A percentile compares a stretch with the other conserved stretches of the same genome.
phyloP scores from a whole-genome alignment of 35 echinoderm and acorn worm genomes.

The Strongylocentrotus purpuratus region DNA sequence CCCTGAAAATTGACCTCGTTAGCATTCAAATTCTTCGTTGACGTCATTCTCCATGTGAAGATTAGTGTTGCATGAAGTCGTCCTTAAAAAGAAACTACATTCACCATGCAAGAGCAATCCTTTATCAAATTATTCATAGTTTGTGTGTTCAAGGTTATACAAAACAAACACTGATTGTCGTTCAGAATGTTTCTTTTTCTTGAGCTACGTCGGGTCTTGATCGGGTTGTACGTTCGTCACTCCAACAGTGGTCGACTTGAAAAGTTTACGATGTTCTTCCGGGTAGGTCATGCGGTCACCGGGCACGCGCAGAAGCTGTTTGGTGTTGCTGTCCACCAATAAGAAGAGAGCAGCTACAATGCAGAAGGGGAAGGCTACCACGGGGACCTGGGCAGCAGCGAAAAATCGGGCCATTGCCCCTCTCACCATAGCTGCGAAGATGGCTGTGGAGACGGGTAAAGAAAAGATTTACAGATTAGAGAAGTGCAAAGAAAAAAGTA shows the following conservation, averaged over 20 bases:
- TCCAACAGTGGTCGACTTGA: constrained; percentile 36
- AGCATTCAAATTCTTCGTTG: not conserved
- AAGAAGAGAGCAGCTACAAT: constrained; percentile 58
- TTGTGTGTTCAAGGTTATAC: not conserved
- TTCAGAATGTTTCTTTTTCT: not conserved
- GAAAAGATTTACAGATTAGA: not conserved
- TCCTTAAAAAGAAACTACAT: no score
- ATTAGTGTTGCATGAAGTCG: not conserved
- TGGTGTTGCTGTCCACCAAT: constrained; percentile 61
- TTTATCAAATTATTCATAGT: not conserved
- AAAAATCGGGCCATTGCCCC: constrained; percentile 54
- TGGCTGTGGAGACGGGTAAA: constrained; percentile 46
- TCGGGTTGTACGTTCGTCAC: not conserved
- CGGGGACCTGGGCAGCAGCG: constrained; percentile 34
- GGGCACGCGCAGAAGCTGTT: constrained; percentile 64
- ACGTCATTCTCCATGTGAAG: not conserved
- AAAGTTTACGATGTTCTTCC: constrained; percentile 67
- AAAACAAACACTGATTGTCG: not conserved
- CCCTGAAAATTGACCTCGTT: no score
- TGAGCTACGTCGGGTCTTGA: constrained; percentile 17
- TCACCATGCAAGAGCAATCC: not conserved
- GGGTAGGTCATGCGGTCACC: constrained; percentile 74
- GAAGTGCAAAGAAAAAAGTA: no score
- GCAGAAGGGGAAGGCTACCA: constrained; percentile 72
- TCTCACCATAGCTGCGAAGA: constrained; percentile 60